Evolutionary conservation across 2,888 invertebrate species (phyloP).

Genomic region (Drosophila eohydei): DNA sequence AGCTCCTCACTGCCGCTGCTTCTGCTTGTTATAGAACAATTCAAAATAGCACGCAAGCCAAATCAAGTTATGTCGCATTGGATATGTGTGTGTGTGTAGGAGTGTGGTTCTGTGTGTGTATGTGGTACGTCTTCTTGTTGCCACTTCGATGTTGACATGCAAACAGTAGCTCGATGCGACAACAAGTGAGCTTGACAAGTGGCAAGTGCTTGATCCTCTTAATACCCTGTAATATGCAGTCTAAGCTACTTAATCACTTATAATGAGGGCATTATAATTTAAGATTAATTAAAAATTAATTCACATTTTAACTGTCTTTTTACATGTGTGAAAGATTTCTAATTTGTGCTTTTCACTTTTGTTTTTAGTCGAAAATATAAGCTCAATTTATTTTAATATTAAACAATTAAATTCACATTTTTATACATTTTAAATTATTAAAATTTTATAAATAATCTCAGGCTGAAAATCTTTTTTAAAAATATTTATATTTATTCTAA

Average conservation of each 20-base stretch:
- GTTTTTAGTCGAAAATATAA: too few species aligned
- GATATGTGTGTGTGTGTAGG: slow-evolving; percentile 13
- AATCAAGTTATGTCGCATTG: slow-evolving; percentile 64
- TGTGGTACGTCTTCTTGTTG: slow-evolving; percentile 51
- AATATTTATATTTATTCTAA: too few species aligned
- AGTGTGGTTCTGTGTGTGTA: slow-evolving; percentile 10
- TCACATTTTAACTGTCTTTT: too few species aligned
- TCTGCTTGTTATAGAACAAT: slow-evolving; percentile 45
- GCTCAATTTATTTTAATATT: too few species aligned
- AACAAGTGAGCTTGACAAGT: slow-evolving; percentile 28
- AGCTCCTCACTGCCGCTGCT: slow-evolving; percentile 5
- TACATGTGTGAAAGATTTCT: too few species aligned
- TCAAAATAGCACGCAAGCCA: slow-evolving; percentile 76
- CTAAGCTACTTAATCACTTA: not conserved
- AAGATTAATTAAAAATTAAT: too few species aligned
- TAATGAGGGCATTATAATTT: not conserved
- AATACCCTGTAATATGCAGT: slow-evolving; percentile 22
- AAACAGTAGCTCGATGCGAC: slow-evolving; percentile 47
- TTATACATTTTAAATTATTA: too few species aligned
- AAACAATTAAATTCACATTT: too few species aligned
- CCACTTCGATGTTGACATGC: slow-evolving; percentile 60
- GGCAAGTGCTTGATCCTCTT: slow-evolving; percentile 13
- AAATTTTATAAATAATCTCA: too few species aligned
- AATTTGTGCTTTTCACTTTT: too few species aligned
- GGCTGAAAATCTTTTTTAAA: too few species aligned